Evolutionary conservation across 2,797 vertebrate genomes (phyloP).

Genomic region (Sciaenops ocellatus): DNA sequence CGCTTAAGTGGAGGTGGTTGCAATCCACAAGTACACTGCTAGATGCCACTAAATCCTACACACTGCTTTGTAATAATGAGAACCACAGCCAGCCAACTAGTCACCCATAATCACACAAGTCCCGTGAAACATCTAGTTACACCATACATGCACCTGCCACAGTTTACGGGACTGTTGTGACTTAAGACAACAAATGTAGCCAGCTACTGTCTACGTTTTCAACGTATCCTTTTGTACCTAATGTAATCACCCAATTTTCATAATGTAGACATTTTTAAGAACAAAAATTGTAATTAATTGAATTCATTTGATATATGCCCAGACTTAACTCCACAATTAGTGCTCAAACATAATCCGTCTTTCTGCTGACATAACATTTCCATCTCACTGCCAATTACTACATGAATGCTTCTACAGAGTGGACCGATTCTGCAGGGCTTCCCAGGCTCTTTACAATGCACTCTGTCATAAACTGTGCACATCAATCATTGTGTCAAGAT

Average conservation of each 20-base stretch:
- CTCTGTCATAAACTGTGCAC: background rate
- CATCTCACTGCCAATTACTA: background rate
- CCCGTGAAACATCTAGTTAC: background rate
- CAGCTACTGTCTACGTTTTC: background rate
- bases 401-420: slow-evolving; percentile 11
- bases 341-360: background rate
- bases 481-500: slow-evolving; percentile 27
- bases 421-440: background rate
- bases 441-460: slow-evolving; percentile 19
- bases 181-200: too few relatives aligned
- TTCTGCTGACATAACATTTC: background rate
- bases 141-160: background rate
- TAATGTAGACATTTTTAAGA: background rate
- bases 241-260: background rate
- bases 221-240: background rate
- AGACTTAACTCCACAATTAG: background rate
- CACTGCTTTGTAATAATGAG: background rate
- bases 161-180: too few relatives aligned
- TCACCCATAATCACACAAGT: background rate
- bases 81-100: background rate
- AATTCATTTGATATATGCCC: background rate
- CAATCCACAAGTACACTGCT: too few relatives aligned
- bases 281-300: background rate
- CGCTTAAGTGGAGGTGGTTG: too few relatives aligned
- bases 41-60: too few relatives aligned